phyloP scores from a whole-genome alignment of 2,888 invertebrate species.

The Tryphoninae sp. region DNA sequence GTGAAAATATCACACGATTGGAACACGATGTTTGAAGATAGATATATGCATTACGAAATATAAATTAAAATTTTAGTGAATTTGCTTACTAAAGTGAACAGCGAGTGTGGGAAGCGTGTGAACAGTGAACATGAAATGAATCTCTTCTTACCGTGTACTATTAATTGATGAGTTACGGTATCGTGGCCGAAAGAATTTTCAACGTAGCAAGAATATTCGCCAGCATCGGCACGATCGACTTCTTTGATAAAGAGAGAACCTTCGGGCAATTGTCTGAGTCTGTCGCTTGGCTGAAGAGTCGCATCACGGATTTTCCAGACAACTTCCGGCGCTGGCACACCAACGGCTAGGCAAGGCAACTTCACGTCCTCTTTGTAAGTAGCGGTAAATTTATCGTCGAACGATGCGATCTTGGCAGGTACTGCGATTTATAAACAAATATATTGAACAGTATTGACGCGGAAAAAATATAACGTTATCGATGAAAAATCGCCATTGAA shows the following conservation, averaged over 20 bases:
- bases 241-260: conserved; percentile 95
- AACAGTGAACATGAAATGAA: neutral
- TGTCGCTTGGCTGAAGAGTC: conserved; percentile 90
- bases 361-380: conserved; percentile 96
- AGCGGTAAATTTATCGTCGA: conserved; percentile 95
- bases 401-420: conserved; percentile 96
- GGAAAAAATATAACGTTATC: neutral
- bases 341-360: conserved; percentile 95
- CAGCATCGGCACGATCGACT: conserved; percentile 94
- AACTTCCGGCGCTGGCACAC: conserved; percentile 94
- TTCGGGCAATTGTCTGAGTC: conserved; percentile 92
- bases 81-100: conserved; percentile 1
- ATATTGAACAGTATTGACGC: no score
- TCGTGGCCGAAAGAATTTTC: conserved; percentile 96
- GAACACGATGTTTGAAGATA: conserved; percentile 54
- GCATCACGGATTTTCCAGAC: conserved; percentile 92
- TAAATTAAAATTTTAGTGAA: conserved; percentile 24
- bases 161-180: conserved; percentile 93
- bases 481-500: no score
- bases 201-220: conserved; percentile 96
- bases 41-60: neutral
- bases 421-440: conserved; percentile 83
- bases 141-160: conserved; percentile 87
- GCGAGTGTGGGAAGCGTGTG: conserved; percentile 36
- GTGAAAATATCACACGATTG: conserved; percentile 27